These are phyloP conservation scores for Himalopsyche japonica DNA, from an alignment of 2,888 invertebrate species.

Conservation along the genomic window DNA sequence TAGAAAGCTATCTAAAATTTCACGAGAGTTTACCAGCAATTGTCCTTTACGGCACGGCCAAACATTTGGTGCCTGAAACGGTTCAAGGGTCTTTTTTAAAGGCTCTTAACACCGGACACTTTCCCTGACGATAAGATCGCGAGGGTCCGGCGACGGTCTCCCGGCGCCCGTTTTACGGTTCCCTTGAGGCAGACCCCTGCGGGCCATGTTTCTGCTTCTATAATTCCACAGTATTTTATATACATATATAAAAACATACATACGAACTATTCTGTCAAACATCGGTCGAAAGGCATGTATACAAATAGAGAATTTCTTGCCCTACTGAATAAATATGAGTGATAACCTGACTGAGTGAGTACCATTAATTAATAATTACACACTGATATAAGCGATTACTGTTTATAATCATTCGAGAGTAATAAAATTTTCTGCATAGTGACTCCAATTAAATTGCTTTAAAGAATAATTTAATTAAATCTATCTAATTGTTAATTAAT, in stretches of 20 bases:
- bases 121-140: constrained; percentile 11
- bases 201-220: background rate
- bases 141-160: background rate
- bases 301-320: background rate
- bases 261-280: background rate
- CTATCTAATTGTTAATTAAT: too few relatives aligned
- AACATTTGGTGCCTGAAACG: background rate
- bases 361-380: background rate
- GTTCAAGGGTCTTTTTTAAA: constrained; percentile 4
- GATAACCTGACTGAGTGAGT: background rate
- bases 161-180: constrained; percentile 15
- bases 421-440: too few relatives aligned
- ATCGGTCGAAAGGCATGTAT: background rate
- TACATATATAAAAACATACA: background rate
- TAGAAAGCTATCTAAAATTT: too few relatives aligned
- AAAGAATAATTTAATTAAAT: too few relatives aligned
- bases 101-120: constrained; percentile 11
- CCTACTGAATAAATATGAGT: background rate
- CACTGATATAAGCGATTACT: background rate
- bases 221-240: background rate
- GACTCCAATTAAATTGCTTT: too few relatives aligned
- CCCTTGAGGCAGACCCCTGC: constrained; percentile 6
- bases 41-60: background rate
- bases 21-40: background rate
- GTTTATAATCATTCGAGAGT: too few relatives aligned